Evolutionary conservation across 2,113 vertebrate genomes (phyloP).

Genomic region (Apeltes quadracus): DNA sequence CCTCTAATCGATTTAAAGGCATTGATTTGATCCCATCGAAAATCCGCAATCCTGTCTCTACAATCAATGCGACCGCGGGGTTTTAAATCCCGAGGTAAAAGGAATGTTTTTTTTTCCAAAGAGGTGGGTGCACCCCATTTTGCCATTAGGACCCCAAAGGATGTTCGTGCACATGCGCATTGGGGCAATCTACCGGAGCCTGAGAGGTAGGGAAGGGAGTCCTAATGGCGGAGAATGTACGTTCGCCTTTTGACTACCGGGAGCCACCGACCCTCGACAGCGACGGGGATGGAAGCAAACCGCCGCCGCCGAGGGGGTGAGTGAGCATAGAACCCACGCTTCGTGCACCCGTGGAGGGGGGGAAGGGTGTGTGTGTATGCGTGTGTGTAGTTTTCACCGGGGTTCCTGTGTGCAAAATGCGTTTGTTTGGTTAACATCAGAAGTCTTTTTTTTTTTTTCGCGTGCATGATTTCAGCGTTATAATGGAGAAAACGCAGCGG

Average conservation of each 20-base stretch:
- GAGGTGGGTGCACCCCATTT: conserved; percentile 67
- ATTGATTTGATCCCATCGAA: neutral
- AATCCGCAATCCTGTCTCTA: neutral
- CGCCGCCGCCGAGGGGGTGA: conserved; percentile 79
- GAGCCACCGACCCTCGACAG: conserved; percentile 85
- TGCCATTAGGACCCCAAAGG: conserved; percentile 56
- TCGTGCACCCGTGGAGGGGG: no score
- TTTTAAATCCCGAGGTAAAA: neutral
- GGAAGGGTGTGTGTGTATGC: neutral
- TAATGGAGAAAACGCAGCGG: conserved; percentile 40
- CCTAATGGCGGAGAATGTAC: conserved; percentile 85
- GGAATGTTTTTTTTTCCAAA: neutral
- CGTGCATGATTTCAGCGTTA: conserved; percentile 49
- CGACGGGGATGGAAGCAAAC: conserved; percentile 83
- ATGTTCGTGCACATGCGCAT: conserved; percentile 78
- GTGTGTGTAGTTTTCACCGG: conserved; percentile 12
- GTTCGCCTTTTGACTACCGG: conserved; percentile 85
- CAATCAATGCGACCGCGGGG: neutral
- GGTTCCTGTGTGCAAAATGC: conserved; percentile 20
- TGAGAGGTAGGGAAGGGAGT: conserved; percentile 74
- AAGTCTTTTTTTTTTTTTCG: conserved; percentile 47
- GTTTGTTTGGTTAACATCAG: conserved; percentile 54
- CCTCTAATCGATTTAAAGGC: neutral
- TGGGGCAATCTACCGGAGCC: conserved; percentile 65
- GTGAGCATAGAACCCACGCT: conserved; percentile 19